Percentiles rank a stretch among this genome's conserved stretches.
These are phyloP conservation scores for Trichosurus vulpecula DNA, from an alignment of 2,797 vertebrate species.

Conservation along the genomic window DNA sequence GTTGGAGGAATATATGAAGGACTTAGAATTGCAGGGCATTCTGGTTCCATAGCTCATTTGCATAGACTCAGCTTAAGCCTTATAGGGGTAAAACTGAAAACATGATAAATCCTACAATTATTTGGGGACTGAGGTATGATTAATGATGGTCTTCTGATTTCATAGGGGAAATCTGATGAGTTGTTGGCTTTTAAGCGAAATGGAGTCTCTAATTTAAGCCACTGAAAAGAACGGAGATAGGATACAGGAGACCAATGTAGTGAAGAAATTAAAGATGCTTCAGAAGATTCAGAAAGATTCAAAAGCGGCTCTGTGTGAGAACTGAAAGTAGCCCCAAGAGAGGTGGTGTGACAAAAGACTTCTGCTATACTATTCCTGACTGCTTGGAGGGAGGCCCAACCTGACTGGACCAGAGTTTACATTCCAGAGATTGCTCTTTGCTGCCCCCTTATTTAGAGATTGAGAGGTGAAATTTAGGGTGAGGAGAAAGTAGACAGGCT, in stretches of 20 bases:
- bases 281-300: background rate
- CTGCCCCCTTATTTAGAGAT: background rate
- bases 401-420: background rate
- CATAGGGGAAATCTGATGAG: background rate
- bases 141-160: background rate
- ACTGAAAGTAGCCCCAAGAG: background rate
- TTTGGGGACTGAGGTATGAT: background rate
- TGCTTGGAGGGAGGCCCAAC: background rate
- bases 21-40: background rate
- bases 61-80: no score
- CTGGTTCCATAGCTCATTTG: no score
- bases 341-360: background rate
- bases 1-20: background rate
- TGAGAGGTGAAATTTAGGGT: background rate
- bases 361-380: background rate
- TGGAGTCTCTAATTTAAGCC: background rate
- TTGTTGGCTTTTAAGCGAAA: background rate
- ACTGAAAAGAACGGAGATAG: background rate
- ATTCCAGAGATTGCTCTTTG: background rate
- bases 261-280: background rate
- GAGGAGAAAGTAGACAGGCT: background rate
- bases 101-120: background rate
- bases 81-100: background rate
- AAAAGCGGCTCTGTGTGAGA: background rate
- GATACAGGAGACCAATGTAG: background rate